Evolutionary conservation across 2,797 vertebrate genomes (phyloP).

Genomic region (Botia almorhae): DNA sequence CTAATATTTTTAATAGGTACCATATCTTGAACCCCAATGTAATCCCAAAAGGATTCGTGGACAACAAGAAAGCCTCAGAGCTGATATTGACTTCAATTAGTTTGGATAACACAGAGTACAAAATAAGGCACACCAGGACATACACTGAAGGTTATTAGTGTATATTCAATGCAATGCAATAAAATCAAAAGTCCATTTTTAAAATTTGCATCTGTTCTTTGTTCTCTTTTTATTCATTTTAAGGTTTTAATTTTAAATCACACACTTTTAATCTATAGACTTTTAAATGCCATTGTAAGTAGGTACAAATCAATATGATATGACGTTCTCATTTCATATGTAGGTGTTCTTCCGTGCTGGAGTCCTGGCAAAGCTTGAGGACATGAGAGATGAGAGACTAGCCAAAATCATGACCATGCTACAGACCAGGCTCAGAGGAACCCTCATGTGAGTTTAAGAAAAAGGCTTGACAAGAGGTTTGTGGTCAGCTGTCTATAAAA

Average conservation of each 20-base stretch:
- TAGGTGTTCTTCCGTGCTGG: slow-evolving; percentile 76
- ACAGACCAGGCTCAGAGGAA: slow-evolving; percentile 65
- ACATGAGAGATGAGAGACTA: slow-evolving; percentile 37
- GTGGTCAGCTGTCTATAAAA: neutral
- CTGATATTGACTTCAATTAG: slow-evolving; percentile 68
- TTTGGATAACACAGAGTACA: slow-evolving; percentile 71
- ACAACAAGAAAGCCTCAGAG: slow-evolving; percentile 70
- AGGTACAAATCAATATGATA: too few species aligned
- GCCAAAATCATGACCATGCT: slow-evolving; percentile 75
- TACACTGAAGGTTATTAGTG: too few species aligned
- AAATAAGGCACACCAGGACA: slow-evolving; percentile 65
- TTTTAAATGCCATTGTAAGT: too few species aligned
- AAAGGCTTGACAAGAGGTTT: slow-evolving; percentile 77
- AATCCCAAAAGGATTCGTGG: slow-evolving; percentile 73
- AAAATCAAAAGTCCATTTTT: too few species aligned
- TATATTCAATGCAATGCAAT: too few species aligned
- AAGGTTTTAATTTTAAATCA: neutral
- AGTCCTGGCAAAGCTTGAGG: slow-evolving; percentile 65
- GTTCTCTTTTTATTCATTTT: neutral
- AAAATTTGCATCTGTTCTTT: too few species aligned
- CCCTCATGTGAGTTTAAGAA: slow-evolving; percentile 76
- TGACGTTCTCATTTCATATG: neutral
- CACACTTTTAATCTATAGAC: too few species aligned
- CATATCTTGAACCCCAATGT: slow-evolving; percentile 78
- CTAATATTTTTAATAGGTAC: slow-evolving; percentile 46